Evolutionary conservation across 2,113 vertebrate genomes (phyloP), one percentile per base, ranked within the genome.

Genomic region (Phycodurus eques): DNA sequence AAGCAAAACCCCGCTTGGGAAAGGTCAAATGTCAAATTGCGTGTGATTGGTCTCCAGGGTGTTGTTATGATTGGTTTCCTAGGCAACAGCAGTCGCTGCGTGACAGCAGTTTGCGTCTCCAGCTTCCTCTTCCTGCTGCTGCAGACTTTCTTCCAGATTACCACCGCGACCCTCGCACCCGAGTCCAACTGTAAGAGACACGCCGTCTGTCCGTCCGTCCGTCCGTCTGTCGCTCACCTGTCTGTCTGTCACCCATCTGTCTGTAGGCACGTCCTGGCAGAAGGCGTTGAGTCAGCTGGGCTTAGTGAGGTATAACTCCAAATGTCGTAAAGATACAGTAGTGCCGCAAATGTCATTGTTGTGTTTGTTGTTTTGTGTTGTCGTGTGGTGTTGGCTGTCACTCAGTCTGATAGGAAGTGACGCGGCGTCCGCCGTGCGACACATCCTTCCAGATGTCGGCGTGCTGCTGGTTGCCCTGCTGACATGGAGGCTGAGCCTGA

Each of bases 111-210:
- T 67, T 96, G 95, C 83, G 92, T 96, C 85, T 93, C 88, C 88
- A 98, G 96, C 90, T 87, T 96, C 39, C 93, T 95, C 68, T 98
- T 98, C 89, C 91, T 98, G 87, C 81, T 95, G 74, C 92, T 98
- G 67, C 96, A 98, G 85, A 92, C 94, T 72, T 92, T 96, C 88
- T 96, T 95, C 86, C 96, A 96, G 85, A 93, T 96, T 83, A 95
- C 93, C 5, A 77, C 69, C 0, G 20, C 62, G 0, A 73, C 69
- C 0, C 94, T 96, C 14, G 83, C 93, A 54, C 94, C 95, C 20
- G 88, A 90, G 72, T 94, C 91, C 89, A 96, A 95, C 91, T 98
- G 96, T 98, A 80, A 95, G 96, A 61, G 91, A 54, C 47, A 17
- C 39, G 57, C 43, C 13, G 17, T 20, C 47, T 44, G 73, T 44